Evolutionary conservation across 1,140 invertebrate genomes (phyloP).

Genomic region (Pissodes strobi): DNA sequence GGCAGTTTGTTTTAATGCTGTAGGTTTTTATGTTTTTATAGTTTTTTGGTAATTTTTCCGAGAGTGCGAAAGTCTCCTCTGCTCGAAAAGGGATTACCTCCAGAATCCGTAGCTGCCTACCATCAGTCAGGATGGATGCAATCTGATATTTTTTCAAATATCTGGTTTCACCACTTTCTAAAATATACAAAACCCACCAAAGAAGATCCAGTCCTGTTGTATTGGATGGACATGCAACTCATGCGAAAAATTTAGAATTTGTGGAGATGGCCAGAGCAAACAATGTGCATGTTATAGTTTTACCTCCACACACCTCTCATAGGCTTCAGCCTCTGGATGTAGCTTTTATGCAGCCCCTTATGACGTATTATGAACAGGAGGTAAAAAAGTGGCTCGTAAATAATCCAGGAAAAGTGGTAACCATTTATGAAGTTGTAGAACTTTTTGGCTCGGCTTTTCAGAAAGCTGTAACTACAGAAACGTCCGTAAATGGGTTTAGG

Average conservation of each 20-base stretch:
- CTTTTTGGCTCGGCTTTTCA: slow-evolving; percentile 51
- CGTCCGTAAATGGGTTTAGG: slow-evolving; percentile 53
- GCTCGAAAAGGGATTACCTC: slow-evolving; percentile 34
- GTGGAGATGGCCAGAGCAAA: slow-evolving; percentile 45
- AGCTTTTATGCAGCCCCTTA: slow-evolving; percentile 50
- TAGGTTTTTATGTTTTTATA: slow-evolving; percentile 44
- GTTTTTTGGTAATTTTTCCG: slow-evolving; percentile 45
- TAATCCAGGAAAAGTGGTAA: too few species aligned
- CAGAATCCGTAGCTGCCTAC: slow-evolving; percentile 38
- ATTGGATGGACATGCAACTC: slow-evolving; percentile 43
- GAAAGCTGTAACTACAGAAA: slow-evolving; percentile 52
- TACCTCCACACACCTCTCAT: slow-evolving; percentile 52
- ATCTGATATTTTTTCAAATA: slow-evolving; percentile 44
- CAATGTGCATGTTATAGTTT: slow-evolving; percentile 42
- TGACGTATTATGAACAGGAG: slow-evolving; percentile 42
- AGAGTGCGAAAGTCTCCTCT: slow-evolving; percentile 38
- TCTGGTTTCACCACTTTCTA: slow-evolving; percentile 52
- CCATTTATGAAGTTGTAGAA: too few species aligned
- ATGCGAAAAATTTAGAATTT: slow-evolving; percentile 48
- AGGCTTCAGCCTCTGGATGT: slow-evolving; percentile 53
- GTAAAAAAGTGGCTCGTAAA: too few species aligned
- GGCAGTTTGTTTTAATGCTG: slow-evolving; percentile 27
- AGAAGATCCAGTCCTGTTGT: slow-evolving; percentile 47
- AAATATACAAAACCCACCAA: too few species aligned
- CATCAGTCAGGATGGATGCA: slow-evolving; percentile 48